Conservation (phyloP, 2,888 invertebrate species). For the Calliopum simillimum region DNA sequence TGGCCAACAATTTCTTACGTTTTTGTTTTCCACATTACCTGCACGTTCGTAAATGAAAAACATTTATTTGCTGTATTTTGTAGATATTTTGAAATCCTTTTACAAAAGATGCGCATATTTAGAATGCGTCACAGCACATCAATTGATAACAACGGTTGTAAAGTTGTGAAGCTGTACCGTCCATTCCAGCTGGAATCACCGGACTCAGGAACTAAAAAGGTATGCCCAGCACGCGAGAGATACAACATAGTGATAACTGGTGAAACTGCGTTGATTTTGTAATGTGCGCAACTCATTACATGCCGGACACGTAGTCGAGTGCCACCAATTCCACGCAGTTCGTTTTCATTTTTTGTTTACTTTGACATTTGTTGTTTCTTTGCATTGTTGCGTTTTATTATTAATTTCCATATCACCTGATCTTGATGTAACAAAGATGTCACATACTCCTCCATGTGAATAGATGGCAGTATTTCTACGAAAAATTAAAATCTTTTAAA, state of each 20-base stretch:
- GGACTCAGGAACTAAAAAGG: too few relatives aligned
- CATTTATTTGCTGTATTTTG: too few relatives aligned
- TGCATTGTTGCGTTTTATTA: background rate
- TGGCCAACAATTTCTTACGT: too few relatives aligned
- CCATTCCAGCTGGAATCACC: too few relatives aligned
- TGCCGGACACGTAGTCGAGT: constrained; percentile 46
- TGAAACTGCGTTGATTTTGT: background rate
- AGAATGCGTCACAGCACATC: too few relatives aligned
- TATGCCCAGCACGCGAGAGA: constrained; percentile 6
- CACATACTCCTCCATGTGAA: constrained; percentile 36
- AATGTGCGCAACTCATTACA: constrained; percentile 35
- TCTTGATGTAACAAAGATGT: constrained; percentile 43
- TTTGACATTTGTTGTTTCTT: background rate
- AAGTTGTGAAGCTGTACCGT: too few relatives aligned
- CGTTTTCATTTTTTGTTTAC: background rate
- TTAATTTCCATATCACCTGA: constrained; percentile 4
- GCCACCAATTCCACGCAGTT: constrained; percentile 38
- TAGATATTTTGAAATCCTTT: too few relatives aligned
- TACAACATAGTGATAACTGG: background rate
- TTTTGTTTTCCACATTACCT: too few relatives aligned
- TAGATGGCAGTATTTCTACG: constrained; percentile 42
- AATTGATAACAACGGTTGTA: background rate
- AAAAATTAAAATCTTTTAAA: constrained; percentile 35
- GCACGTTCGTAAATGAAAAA: too few relatives aligned
- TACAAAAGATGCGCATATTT: too few relatives aligned